These are phyloP conservation scores for Sula dactylatra DNA, from an alignment of 2,113 vertebrate genomes.

Conservation along the genomic window DNA sequence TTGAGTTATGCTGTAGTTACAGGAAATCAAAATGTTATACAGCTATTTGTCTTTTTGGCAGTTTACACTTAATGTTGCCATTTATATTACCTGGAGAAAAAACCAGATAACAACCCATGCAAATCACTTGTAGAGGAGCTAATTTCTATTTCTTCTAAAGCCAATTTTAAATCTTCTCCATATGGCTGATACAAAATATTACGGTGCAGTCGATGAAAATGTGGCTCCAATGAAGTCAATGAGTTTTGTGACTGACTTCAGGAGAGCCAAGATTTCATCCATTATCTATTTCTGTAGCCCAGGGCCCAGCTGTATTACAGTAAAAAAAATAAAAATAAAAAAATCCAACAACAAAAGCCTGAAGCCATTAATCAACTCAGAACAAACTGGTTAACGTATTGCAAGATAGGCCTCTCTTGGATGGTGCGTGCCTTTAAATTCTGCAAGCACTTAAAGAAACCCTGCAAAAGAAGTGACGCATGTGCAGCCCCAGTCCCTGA, in stretches of 20 bases:
- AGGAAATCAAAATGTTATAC: constrained; percentile 37
- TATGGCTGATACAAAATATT: constrained; percentile 35
- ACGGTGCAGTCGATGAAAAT: background rate
- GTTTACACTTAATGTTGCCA: constrained; percentile 20
- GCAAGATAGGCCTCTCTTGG: background rate
- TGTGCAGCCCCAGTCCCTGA: background rate
- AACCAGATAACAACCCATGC: constrained; percentile 11
- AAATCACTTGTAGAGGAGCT: background rate
- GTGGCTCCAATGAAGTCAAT: background rate
- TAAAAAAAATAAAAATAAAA: background rate
- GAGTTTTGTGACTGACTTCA: background rate
- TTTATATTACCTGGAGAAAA: constrained; percentile 53
- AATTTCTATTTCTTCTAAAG: constrained; percentile 56
- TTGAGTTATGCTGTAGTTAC: constrained; percentile 7
- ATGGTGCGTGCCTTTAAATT: background rate
- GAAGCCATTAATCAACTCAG: constrained; percentile 20
- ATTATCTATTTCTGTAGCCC: background rate
- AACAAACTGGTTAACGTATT: constrained; percentile 34
- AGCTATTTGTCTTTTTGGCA: constrained; percentile 50
- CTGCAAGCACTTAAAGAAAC: constrained; percentile 16
- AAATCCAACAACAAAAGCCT: background rate
- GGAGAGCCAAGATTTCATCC: background rate
- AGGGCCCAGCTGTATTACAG: background rate
- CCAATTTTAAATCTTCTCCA: constrained; percentile 36
- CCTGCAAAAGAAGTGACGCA: background rate